Conservation (phyloP, 2,888 invertebrate genomes). For the Aporophyla nigra region DNA sequence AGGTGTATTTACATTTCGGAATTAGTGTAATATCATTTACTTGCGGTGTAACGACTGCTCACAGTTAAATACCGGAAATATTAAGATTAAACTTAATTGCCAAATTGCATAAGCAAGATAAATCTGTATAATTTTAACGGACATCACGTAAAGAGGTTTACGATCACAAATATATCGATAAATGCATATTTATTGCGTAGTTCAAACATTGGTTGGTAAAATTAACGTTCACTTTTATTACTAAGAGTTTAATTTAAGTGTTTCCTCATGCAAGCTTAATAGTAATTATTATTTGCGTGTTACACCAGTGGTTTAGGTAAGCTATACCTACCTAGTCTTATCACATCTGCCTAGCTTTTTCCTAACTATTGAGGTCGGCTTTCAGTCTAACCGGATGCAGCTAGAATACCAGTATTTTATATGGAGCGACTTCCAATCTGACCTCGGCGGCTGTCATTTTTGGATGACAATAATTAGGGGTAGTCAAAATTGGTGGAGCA, state of each 20-base stretch:
- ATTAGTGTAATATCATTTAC: not conserved
- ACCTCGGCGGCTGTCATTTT: too few species aligned
- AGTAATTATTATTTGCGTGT: not conserved
- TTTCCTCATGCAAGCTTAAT: not conserved
- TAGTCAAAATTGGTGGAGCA: too few species aligned
- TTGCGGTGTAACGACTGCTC: not conserved
- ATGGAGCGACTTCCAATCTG: too few species aligned
- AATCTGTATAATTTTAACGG: conserved; percentile 9
- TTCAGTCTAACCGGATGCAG: not conserved
- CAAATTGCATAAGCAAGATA: conserved; percentile 14
- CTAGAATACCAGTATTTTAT: too few species aligned
- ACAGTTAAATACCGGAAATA: conserved; percentile 1
- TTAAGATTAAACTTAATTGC: not conserved
- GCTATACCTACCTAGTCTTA: not conserved
- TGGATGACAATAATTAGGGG: too few species aligned
- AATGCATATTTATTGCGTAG: conserved; percentile 24
- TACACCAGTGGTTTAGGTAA: not conserved
- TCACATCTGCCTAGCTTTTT: not conserved
- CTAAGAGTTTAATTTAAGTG: conserved; percentile 4
- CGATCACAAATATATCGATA: conserved; percentile 12
- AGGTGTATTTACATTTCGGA: too few species aligned
- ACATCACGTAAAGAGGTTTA: conserved; percentile 11
- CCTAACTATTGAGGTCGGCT: not conserved
- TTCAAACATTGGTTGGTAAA: conserved; percentile 8
- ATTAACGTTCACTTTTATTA: conserved; percentile 33